phyloP scores from a whole-genome alignment of 2,888 invertebrate species.

The Standfussiana lucernea region DNA sequence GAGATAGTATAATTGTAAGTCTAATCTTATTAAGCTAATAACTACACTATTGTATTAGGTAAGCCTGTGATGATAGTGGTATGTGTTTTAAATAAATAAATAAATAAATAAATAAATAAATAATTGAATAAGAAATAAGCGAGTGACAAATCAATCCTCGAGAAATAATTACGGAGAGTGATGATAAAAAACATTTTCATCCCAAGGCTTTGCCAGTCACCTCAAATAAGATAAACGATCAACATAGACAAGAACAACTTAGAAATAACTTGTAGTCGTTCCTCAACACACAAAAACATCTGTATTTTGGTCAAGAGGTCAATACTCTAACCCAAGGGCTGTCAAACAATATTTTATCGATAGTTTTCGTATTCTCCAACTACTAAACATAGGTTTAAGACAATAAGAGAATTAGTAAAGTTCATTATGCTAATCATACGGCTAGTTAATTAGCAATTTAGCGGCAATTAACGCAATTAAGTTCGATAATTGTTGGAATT shows the following conservation, averaged over 20 bases:
- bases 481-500: slow-evolving; percentile 13
- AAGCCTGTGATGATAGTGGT: no score
- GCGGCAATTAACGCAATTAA: slow-evolving; percentile 27
- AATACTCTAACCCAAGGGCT: slow-evolving; percentile 28
- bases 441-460: slow-evolving; percentile 43
- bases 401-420: slow-evolving; percentile 34
- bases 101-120: no score
- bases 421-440: slow-evolving; percentile 39
- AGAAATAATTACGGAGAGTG: background rate
- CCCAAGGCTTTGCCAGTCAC: slow-evolving; percentile 8
- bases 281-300: slow-evolving; percentile 29
- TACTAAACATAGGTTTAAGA: slow-evolving; percentile 21
- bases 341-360: background rate
- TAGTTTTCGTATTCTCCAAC: slow-evolving; percentile 9
- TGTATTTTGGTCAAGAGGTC: slow-evolving; percentile 49
- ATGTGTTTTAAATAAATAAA: no score
- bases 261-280: slow-evolving; percentile 16
- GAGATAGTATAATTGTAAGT: no score
- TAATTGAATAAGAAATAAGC: no score
- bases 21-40: no score
- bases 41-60: no score
- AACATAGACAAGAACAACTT: slow-evolving; percentile 21
- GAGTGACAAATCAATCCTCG: slow-evolving; percentile 3
- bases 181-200: background rate
- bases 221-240: slow-evolving; percentile 22